A percentile compares a stretch with the other conserved stretches of the same genome.
These are phyloP conservation scores for Malurus leucopterus DNA, from an alignment of 2,797 vertebrate genomes.

Conservation along the genomic window DNA sequence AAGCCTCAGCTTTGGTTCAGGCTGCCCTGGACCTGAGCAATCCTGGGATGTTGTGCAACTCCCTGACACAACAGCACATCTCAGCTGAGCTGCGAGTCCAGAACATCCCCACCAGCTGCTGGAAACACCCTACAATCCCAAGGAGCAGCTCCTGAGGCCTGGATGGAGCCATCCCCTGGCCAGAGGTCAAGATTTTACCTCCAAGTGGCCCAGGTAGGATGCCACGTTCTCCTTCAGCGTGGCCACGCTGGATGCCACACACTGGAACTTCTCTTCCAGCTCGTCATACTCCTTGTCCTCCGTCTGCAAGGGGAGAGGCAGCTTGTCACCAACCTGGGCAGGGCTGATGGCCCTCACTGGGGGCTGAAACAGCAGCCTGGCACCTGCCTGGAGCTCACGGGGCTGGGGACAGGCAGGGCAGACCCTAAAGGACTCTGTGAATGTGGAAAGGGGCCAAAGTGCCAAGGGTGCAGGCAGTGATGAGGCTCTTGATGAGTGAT, in stretches of 20 bases:
- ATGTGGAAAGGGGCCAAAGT: not conserved
- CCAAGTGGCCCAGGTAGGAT: constrained; percentile 78
- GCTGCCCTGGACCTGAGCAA: not conserved
- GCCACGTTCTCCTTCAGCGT: constrained; percentile 82
- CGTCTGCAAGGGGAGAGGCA: constrained; percentile 64
- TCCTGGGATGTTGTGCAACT: not conserved
- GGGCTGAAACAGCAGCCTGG: not conserved
- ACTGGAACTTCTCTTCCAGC: constrained; percentile 83
- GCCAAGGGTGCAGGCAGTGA: not conserved
- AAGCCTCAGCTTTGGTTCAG: not conserved
- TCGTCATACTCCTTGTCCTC: constrained; percentile 88
- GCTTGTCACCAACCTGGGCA: not conserved
- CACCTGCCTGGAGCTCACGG: not conserved
- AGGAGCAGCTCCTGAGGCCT: not conserved
- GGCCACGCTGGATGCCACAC: constrained; percentile 78
- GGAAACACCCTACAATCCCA: not conserved
- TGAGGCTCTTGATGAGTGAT: not conserved
- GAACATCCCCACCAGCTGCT: not conserved
- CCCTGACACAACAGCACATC: not conserved
- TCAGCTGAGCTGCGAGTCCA: not conserved
- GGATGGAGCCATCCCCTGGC: not conserved
- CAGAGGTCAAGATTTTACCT: constrained; percentile 71
- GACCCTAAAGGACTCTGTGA: not conserved
- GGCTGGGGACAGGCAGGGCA: not conserved
- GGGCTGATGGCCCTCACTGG: not conserved